A percentile compares a stretch with the other conserved stretches of the same genome.
Evolutionary conservation across 2,888 invertebrate species (phyloP).

Genomic region (Drosophila stalkeri): DNA sequence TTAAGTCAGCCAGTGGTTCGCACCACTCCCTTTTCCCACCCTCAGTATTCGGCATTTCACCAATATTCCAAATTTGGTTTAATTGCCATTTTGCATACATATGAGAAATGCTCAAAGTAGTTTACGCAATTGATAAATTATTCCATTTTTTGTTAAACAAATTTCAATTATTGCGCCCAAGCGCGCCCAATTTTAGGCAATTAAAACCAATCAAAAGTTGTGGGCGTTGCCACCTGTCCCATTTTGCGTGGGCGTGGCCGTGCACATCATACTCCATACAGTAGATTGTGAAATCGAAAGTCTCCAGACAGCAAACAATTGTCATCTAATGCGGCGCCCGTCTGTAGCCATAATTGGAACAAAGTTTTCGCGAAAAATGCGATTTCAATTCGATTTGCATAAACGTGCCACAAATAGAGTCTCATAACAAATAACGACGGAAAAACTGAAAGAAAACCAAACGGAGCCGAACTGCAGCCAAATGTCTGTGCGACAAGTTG

Average conservation of each 20-base stretch:
- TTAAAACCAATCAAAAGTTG: conserved; percentile 48
- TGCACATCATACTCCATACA: neutral
- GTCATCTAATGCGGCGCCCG: conserved; percentile 31
- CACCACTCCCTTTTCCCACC: neutral
- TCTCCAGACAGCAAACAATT: conserved; percentile 4
- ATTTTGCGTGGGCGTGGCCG: conserved; percentile 37
- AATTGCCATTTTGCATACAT: conserved; percentile 66
- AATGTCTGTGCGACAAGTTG: conserved; percentile 25
- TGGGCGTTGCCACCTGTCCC: conserved; percentile 55
- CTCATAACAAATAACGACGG: conserved; percentile 14
- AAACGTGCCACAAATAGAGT: conserved; percentile 35
- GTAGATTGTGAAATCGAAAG: conserved; percentile 31
- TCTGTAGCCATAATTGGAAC: conserved; percentile 38
- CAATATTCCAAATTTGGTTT: conserved; percentile 30
- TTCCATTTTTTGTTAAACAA: conserved; percentile 40
- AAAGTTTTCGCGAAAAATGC: conserved; percentile 36
- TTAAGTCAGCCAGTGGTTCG: conserved; percentile 21
- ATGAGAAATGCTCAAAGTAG: conserved; percentile 30
- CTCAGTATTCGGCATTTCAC: neutral
- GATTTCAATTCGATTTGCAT: conserved; percentile 53
- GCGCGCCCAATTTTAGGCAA: conserved; percentile 47
- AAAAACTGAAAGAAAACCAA: neutral
- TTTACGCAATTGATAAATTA: conserved; percentile 54
- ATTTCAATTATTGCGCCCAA: conserved; percentile 54
- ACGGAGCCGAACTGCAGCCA: neutral